Evolutionary conservation across 2,113 vertebrate genomes (phyloP).

Genomic region (Coturnix japonica): DNA sequence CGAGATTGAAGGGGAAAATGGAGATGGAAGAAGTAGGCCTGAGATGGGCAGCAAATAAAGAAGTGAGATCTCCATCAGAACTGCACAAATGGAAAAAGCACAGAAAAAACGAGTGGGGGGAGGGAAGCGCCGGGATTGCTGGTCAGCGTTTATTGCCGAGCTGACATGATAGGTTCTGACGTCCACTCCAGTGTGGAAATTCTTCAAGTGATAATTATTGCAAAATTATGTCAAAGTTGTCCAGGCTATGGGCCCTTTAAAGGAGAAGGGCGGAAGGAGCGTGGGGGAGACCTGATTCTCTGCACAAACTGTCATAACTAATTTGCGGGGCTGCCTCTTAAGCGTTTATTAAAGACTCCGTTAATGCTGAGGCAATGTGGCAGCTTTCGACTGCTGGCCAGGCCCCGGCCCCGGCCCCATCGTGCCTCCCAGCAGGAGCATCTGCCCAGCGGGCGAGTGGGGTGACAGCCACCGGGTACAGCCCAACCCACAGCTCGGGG

Average conservation of each 20-base stretch:
- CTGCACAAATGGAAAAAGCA: conserved; percentile 52
- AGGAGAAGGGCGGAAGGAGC: conserved; percentile 83
- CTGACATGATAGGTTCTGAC: conserved; percentile 93
- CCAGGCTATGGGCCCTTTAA: conserved; percentile 89
- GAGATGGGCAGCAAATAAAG: neutral
- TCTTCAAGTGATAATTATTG: conserved; percentile 98
- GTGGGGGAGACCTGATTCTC: conserved; percentile 89
- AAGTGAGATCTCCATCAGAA: neutral
- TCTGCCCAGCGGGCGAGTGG: conserved; percentile 84
- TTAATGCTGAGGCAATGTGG: conserved; percentile 98
- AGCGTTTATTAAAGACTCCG: conserved; percentile 96
- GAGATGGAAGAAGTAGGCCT: neutral
- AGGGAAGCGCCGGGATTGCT: conserved; percentile 80
- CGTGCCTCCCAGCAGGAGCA: conserved; percentile 86
- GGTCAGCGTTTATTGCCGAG: conserved; percentile 87
- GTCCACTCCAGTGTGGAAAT: conserved; percentile 87
- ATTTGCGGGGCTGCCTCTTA: conserved; percentile 95
- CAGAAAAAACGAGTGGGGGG: conserved; percentile 24
- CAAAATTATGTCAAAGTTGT: conserved; percentile 97
- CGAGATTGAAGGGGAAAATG: neutral
- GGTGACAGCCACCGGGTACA: conserved; percentile 89
- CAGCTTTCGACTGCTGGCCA: conserved; percentile 89
- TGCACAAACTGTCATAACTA: conserved; percentile 94
- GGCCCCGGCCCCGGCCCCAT: conserved; percentile 77
- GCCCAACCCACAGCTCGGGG: conserved; percentile 5